Conservation (phyloP, 2,113 vertebrate genomes). For the Apteryx owenii region DNA sequence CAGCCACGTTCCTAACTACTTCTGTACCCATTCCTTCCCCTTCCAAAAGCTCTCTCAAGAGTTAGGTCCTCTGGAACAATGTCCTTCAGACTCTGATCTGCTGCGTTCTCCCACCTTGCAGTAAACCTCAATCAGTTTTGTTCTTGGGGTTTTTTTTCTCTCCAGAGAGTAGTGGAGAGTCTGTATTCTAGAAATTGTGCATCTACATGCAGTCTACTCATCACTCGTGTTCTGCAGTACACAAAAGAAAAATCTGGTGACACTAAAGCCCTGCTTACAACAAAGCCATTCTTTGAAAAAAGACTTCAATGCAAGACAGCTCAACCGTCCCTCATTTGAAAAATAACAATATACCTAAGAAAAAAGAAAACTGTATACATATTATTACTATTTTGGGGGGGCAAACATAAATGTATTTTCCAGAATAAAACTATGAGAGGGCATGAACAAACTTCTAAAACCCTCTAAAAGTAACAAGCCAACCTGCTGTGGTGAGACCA, state of each 20-base stretch:
- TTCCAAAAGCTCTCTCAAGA: neutral
- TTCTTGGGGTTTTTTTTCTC: neutral
- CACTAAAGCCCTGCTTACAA: neutral
- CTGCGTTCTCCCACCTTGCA: accelerated
- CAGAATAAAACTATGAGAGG: neutral
- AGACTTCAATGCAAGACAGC: neutral
- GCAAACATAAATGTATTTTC: neutral
- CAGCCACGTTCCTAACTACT: neutral
- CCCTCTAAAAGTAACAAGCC: neutral
- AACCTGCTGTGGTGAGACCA: neutral
- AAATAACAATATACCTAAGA: neutral
- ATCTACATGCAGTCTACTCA: neutral
- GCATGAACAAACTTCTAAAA: neutral
- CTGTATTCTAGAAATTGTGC: neutral
- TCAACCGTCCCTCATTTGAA: neutral
- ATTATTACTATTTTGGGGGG: neutral
- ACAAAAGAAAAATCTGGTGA: neutral
- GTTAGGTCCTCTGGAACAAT: neutral
- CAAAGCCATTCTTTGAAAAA: neutral
- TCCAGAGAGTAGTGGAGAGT: neutral
- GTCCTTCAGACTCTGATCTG: neutral
- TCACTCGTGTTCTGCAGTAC: neutral
- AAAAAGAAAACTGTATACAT: neutral
- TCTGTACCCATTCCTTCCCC: neutral
- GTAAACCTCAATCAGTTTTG: neutral